A percentile compares a stretch with the other conserved stretches of the same genome.
Evolutionary conservation across 2,888 invertebrate genomes (phyloP).

Genomic region (Arrhopalites spinosus): DNA sequence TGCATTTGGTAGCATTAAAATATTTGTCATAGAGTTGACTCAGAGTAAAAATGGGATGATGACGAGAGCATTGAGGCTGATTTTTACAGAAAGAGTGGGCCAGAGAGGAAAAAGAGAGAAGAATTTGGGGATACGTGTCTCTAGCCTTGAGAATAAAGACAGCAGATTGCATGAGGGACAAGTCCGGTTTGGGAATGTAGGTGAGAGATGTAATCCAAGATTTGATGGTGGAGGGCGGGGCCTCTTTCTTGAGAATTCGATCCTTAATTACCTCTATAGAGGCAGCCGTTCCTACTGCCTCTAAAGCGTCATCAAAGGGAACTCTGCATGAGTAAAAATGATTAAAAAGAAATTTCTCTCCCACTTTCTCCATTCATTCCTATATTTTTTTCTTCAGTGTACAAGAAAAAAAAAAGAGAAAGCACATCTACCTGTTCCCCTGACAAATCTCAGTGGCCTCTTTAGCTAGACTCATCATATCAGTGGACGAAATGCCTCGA

Average conservation of each 20-base stretch:
- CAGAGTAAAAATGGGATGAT: constrained; percentile 52
- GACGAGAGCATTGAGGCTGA: constrained; percentile 60
- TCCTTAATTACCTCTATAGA: constrained; percentile 83
- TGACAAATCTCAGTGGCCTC: constrained; percentile 52
- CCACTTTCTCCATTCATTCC: neutral
- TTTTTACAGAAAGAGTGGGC: constrained; percentile 71
- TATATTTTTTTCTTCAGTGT: neutral
- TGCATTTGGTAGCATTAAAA: constrained; percentile 48
- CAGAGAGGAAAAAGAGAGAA: constrained; percentile 72
- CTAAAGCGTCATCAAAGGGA: constrained; percentile 81
- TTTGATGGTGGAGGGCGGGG: constrained; percentile 69
- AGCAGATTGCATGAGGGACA: constrained; percentile 50
- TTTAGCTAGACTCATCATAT: constrained; percentile 52
- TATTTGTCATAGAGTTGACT: constrained; percentile 51
- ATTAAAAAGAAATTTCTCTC: neutral
- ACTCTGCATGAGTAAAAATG: constrained; percentile 65
- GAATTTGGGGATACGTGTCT: constrained; percentile 66
- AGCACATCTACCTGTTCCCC: constrained; percentile 51
- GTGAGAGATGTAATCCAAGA: constrained; percentile 87
- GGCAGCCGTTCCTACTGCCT: constrained; percentile 81
- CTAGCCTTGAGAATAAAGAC: constrained; percentile 58
- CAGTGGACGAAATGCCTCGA: constrained; percentile 43
- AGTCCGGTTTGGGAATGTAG: constrained; percentile 67
- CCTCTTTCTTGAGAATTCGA: constrained; percentile 69
- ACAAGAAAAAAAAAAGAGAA: neutral